These are phyloP conservation scores for Diogma glabrata DNA, from an alignment of 2,888 invertebrate genomes.

Conservation along the genomic window DNA sequence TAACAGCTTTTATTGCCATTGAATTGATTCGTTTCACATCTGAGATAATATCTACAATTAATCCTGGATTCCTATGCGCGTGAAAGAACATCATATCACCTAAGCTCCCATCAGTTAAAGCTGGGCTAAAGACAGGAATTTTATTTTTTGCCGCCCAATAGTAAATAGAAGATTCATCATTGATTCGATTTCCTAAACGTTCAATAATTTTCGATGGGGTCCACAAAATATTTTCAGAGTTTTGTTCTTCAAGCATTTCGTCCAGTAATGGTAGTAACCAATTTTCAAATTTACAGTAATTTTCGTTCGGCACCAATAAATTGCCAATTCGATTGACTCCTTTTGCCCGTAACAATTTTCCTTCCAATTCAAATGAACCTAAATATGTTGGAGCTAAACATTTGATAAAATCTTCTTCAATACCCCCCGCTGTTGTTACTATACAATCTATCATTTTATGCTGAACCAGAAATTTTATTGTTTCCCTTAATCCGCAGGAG, in stretches of 20 bases:
- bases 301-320: constrained; percentile 92
- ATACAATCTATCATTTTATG: constrained; percentile 88
- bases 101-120: constrained; percentile 91
- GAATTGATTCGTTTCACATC: constrained; percentile 84
- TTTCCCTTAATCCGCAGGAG: constrained; percentile 88
- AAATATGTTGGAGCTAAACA: constrained; percentile 90
- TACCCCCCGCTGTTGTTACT: constrained; percentile 94
- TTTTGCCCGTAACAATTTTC: constrained; percentile 63
- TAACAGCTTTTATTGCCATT: constrained; percentile 84
- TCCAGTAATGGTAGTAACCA: constrained; percentile 90
- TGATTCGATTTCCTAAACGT: constrained; percentile 78
- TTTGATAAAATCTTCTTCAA: constrained; percentile 98
- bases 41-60: constrained; percentile 85
- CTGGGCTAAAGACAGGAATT: constrained; percentile 96
- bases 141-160: constrained; percentile 95
- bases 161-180: constrained; percentile 83
- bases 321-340: constrained; percentile 82
- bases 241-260: constrained; percentile 81
- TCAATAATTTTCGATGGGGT: constrained; percentile 78
- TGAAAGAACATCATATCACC: constrained; percentile 99
- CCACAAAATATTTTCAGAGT: constrained; percentile 63
- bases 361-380: constrained; percentile 80
- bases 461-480: constrained; percentile 74
- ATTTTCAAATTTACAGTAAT: constrained; percentile 95
- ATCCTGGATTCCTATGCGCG: constrained; percentile 83